Percentiles rank a stretch among this genome's conserved stretches.
Evolutionary conservation across 2,888 invertebrate species (phyloP).

Genomic region (Oxystoma pomonae): DNA sequence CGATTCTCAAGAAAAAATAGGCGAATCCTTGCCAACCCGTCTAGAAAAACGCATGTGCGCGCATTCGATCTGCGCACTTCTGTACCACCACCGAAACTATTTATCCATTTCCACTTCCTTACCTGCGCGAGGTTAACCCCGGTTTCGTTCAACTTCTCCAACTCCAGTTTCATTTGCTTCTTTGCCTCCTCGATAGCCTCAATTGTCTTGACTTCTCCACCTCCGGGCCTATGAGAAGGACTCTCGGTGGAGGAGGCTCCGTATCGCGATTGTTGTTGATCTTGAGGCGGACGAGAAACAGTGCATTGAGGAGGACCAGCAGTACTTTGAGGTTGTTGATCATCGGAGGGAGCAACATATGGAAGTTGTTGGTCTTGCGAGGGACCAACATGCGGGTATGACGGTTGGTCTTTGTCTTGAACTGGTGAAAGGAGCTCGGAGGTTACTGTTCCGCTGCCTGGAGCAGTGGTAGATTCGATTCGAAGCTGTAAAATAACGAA

Average conservation of each 20-base stretch:
- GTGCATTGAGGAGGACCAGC: background rate
- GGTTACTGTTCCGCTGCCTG: conserved; percentile 38
- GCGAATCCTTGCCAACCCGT: no score
- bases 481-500: no score
- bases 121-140: conserved; percentile 20
- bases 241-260: conserved; percentile 11
- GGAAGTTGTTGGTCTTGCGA: conserved; percentile 14
- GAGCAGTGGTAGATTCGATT: conserved; percentile 33
- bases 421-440: conserved; percentile 43
- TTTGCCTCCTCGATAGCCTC: conserved; percentile 22
- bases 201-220: conserved; percentile 9
- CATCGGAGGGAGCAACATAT: background rate
- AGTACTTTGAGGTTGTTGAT: background rate
- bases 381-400: background rate
- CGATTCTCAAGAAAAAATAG: no score
- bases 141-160: conserved; percentile 20
- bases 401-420: conserved; percentile 31
- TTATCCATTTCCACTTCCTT: conserved; percentile 3
- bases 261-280: conserved; percentile 7
- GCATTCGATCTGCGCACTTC: no score
- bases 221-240: conserved; percentile 4
- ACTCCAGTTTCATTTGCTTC: conserved; percentile 20
- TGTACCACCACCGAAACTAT: no score
- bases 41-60: no score
- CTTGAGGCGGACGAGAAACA: background rate